These are phyloP conservation scores for Anniella stebbinsi DNA, from an alignment of 2,797 vertebrate genomes.

Conservation along the genomic window DNA sequence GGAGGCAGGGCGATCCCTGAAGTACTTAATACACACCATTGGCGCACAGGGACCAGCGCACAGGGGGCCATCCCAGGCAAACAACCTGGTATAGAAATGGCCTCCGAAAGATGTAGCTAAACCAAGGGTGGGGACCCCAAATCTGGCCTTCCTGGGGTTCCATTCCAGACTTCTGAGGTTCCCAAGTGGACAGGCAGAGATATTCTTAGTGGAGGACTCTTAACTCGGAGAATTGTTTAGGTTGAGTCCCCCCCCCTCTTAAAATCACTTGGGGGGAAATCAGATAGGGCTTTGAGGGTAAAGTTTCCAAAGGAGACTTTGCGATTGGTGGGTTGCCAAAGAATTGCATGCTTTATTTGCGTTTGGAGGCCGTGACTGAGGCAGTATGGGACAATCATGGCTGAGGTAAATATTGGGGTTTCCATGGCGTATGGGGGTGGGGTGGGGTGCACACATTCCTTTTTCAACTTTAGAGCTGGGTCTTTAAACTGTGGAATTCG, in stretches of 20 bases:
- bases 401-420: not conserved
- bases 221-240: not conserved
- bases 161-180: too few relatives aligned
- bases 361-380: not conserved
- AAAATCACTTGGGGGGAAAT: slow-evolving; percentile 61
- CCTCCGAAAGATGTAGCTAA: too few relatives aligned
- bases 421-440: too few relatives aligned
- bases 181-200: not conserved
- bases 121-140: too few relatives aligned
- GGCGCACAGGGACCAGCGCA: too few relatives aligned
- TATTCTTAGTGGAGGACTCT: slow-evolving; percentile 15
- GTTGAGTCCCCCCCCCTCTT: slow-evolving; percentile 53
- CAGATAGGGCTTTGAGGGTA: slow-evolving; percentile 55
- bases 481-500: not conserved
- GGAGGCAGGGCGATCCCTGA: too few relatives aligned
- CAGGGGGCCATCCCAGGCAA: too few relatives aligned
- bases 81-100: too few relatives aligned
- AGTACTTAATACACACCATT: too few relatives aligned
- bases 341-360: slow-evolving; percentile 30
- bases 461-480: not conserved
- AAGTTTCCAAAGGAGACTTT: slow-evolving; percentile 46
- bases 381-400: not conserved
- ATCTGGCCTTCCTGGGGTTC: too few relatives aligned
- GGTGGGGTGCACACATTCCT: not conserved
- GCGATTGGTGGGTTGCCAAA: slow-evolving; percentile 26